Conservation (phyloP, 2,888 invertebrate genomes). For the Aspidapion aeneum region DNA sequence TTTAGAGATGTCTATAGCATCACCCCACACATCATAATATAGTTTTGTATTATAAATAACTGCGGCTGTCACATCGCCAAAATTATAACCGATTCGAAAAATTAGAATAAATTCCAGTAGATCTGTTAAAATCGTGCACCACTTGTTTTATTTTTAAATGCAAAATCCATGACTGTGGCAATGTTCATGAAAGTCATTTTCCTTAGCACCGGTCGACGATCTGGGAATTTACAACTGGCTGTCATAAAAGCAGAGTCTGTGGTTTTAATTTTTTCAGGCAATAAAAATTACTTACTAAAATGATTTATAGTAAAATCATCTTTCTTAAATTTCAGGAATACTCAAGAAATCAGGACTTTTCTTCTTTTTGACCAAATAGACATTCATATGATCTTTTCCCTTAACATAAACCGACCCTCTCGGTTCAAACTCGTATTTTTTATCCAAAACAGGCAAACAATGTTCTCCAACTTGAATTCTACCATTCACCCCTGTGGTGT, state of each 20-base stretch:
- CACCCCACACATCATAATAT: slow-evolving; percentile 98
- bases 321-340: slow-evolving; percentile 31
- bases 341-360: slow-evolving; percentile 38
- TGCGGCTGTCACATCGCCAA: slow-evolving; percentile 94
- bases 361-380: slow-evolving; percentile 67
- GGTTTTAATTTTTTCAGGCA: too few species aligned
- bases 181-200: too few species aligned
- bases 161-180: slow-evolving; percentile 90
- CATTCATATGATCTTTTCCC: slow-evolving; percentile 95
- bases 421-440: slow-evolving; percentile 83
- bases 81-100: slow-evolving; percentile 84
- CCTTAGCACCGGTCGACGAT: too few species aligned
- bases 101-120: slow-evolving; percentile 87
- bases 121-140: slow-evolving; percentile 84
- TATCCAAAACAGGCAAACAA: slow-evolving; percentile 65
- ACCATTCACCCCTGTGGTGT: slow-evolving; percentile 88
- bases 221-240: too few species aligned
- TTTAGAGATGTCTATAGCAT: slow-evolving; percentile 94
- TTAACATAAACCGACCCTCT: slow-evolving; percentile 94
- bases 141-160: slow-evolving; percentile 90
- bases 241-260: too few species aligned
- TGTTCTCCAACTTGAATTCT: slow-evolving; percentile 80
- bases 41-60: slow-evolving; percentile 95
- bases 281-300: too few species aligned
- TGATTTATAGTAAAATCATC: too few species aligned